Percentiles rank a stretch among this genome's conserved stretches.
Evolutionary conservation across 2,888 invertebrate species (phyloP).

Genomic region (Patella pellucida): DNA sequence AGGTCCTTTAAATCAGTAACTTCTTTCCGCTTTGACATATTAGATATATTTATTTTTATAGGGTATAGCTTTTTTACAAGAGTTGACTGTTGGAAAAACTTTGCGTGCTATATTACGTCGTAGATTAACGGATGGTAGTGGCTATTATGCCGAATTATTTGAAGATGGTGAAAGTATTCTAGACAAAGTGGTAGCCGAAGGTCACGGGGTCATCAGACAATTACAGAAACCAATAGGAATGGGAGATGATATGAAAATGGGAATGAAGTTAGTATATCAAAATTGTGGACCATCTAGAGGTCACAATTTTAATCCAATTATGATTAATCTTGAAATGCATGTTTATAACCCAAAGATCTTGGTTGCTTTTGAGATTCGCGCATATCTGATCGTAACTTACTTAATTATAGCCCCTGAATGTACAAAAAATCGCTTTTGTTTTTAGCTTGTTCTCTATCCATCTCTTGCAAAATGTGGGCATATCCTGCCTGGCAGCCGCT

Average conservation of each 20-base stretch:
- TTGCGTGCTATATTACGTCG: conserved; percentile 40
- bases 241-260: conserved; percentile 15
- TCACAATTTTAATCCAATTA: too few relatives aligned
- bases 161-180: conserved; percentile 43
- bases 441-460: too few relatives aligned
- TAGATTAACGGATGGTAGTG: conserved; percentile 49
- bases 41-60: conserved; percentile 29
- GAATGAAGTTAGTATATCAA: neutral
- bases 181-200: conserved; percentile 50
- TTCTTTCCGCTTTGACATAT: neutral
- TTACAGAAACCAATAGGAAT: conserved; percentile 32
- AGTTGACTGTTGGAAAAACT: conserved; percentile 47
- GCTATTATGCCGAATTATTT: conserved; percentile 51
- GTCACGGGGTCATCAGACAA: conserved; percentile 49
- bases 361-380: too few relatives aligned
- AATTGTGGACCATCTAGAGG: too few relatives aligned
- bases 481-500: too few relatives aligned
- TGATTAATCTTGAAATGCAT: too few relatives aligned
- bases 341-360: too few relatives aligned
- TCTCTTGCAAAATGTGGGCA: too few relatives aligned
- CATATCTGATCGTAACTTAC: too few relatives aligned
- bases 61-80: conserved; percentile 49
- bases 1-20: neutral
- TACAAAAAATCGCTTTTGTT: too few relatives aligned
- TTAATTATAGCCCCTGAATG: too few relatives aligned